Base-by-base conservation (phyloP, 2,797 vertebrate genomes). In the Gymnoscopelus microlampas region DNA sequence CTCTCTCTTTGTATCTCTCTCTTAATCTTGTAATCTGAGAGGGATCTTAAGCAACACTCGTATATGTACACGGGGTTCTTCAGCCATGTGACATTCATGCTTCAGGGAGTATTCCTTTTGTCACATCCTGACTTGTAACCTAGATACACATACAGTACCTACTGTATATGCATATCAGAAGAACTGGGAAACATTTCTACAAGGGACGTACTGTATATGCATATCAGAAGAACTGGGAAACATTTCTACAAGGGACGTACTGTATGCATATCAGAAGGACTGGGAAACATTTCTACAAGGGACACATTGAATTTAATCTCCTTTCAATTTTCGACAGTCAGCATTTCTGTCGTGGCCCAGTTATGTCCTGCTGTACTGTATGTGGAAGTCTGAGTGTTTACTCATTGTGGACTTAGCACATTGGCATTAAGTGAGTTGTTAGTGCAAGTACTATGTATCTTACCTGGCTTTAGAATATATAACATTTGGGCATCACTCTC, bases 21-120 rank as follows among this genome's bases (percentile, higher is more conserved):
- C 81, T 74, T 83, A 90, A 90, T 88, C 84, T 81, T 80, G 85
- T 88, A 89, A 92, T 89, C 74, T 79, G 86, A 89, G 87, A 86
- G 60, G 79, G 76, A 71, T 74, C 79, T 85, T 68, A 64, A 68
- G 62, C 67, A 29, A 59, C 35, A 47, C 84, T 85, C 73, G 63
- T 66, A 50, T 66, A 50, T 67, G 3, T 14, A 70, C 39, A 4
- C 55, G 23, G 19, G n/a, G 49, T 53, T 53, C 63, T 44, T 75
- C 64, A 70, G 69, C 71, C 84, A 73, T 85, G 77, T 90, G 88
- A 87, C 85, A 82, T 77, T 78, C 80, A 72, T 64, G 70, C 76
- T 74, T 78, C 73, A 69, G 68, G 84, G 78, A 44, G 70, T 67
- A 11, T 39, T 62, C 60, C 39, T 73, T 80, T 75, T 87, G 79